Percentiles rank a stretch among this genome's conserved stretches.
These are phyloP conservation scores for Ceyx cyanopectus DNA, from an alignment of 2,113 vertebrate genomes.

Conservation along the genomic window DNA sequence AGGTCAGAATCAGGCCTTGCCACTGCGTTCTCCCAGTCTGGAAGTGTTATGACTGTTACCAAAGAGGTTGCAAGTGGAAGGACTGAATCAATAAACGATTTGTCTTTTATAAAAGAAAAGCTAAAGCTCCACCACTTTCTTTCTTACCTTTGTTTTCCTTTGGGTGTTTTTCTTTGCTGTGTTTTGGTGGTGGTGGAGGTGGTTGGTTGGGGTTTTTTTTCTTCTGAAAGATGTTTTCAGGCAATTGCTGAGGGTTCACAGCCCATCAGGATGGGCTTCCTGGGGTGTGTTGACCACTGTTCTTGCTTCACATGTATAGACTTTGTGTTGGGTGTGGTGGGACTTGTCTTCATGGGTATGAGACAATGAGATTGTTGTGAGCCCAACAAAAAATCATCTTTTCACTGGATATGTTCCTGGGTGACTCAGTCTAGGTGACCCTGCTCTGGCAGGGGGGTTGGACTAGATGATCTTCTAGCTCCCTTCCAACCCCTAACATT, in stretches of 20 bases:
- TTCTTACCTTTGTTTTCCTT: neutral
- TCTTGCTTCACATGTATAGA: rapidly evolving
- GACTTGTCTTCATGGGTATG: neutral
- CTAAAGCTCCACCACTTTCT: neutral
- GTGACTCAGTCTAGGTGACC: no score
- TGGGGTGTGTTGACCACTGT: neutral
- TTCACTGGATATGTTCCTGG: neutral
- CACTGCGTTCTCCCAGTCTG: constrained; percentile 51
- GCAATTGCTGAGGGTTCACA: neutral
- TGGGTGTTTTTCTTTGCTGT: neutral
- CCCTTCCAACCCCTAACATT: no score
- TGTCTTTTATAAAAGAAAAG: constrained; percentile 70
- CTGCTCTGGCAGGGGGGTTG: no score
- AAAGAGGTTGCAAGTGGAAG: constrained; percentile 72
- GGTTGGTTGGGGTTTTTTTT: neutral
- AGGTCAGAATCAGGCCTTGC: constrained; percentile 20
- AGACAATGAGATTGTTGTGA: neutral
- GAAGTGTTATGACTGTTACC: constrained; percentile 59
- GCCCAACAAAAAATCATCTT: neutral
- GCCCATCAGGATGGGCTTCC: neutral
- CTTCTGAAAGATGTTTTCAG: neutral
- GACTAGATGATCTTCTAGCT: no score
- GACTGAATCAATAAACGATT: constrained; percentile 55
- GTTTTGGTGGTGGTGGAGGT: no score
- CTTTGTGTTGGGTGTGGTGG: neutral